These are phyloP conservation scores for Euzetes globulus DNA, from an alignment of 2,888 invertebrate genomes.

Conservation along the genomic window DNA sequence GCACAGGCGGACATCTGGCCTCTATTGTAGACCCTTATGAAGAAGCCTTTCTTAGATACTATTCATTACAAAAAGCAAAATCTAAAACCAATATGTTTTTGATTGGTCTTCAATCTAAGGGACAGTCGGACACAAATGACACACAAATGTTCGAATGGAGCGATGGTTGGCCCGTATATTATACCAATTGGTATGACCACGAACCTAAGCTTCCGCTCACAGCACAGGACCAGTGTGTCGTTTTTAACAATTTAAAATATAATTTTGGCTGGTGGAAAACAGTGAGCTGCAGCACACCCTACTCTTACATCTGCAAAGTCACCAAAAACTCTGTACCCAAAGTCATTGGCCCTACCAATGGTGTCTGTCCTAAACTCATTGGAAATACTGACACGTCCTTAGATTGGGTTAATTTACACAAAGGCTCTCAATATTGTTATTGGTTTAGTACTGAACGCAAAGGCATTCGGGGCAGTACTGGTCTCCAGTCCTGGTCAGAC, in stretches of 20 bases:
- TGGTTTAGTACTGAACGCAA: not conserved
- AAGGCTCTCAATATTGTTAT: not conserved
- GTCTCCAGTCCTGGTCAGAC: not conserved
- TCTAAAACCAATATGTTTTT: not conserved
- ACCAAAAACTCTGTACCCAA: not conserved
- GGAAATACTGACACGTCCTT: not conserved
- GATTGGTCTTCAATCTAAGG: not conserved
- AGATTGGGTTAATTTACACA: not conserved
- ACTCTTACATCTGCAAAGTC: not conserved
- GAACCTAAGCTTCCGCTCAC: not conserved
- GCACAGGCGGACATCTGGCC: not conserved
- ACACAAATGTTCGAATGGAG: not conserved
- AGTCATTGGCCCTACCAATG: not conserved
- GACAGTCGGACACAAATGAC: not conserved
- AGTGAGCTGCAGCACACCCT: not conserved
- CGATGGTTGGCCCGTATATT: not conserved
- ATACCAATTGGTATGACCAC: not conserved
- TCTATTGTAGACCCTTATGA: not conserved
- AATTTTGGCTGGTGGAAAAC: not conserved
- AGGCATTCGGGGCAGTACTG: too few relatives aligned
- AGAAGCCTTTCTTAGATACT: not conserved
- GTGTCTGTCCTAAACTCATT: not conserved
- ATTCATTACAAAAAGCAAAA: not conserved
- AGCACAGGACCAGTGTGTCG: too few relatives aligned
- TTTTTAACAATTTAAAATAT: not conserved